A percentile compares a stretch with the other conserved stretches of the same genome.
phyloP scores from a whole-genome alignment of 1,140 invertebrate species.

The Ceratina calcarata region DNA sequence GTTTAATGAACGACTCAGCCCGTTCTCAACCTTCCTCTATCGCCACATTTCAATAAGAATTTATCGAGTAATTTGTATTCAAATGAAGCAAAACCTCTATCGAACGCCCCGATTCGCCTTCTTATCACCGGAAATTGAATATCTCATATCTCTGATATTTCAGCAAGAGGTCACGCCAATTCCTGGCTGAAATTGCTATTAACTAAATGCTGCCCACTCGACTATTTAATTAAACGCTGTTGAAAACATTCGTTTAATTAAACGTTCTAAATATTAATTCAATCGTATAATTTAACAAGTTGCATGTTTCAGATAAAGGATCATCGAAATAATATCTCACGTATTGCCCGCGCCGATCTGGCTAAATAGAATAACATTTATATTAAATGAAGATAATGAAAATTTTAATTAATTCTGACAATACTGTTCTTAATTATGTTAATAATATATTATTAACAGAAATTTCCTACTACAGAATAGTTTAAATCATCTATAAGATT shows the following conservation, averaged over 20 bases:
- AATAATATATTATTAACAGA: no score
- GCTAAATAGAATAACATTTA: no score
- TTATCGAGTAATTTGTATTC: slow-evolving; percentile 28
- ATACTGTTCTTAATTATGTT: no score
- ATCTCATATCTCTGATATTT: slow-evolving; percentile 5
- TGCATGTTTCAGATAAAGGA: no score
- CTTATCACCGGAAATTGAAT: slow-evolving; percentile 15
- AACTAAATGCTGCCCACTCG: neutral
- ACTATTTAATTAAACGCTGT: neutral
- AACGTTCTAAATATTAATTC: no score
- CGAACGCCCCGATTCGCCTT: neutral
- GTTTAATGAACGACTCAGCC: slow-evolving; percentile 18
- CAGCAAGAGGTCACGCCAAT: neutral
- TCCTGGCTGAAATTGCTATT: neutral
- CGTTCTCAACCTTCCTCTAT: neutral
- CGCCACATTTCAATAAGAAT: slow-evolving; percentile 8
- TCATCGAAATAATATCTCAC: no score
- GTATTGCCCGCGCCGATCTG: no score
- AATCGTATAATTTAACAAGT: no score
- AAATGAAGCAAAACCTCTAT: slow-evolving; percentile 21
- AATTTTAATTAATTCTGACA: no score
- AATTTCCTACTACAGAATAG: no score
- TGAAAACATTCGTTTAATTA: neutral
- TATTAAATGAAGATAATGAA: no score
- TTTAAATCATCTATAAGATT: no score